Base-by-base conservation (phyloP, 2,888 invertebrate genomes). In the Epiblema foenella region DNA sequence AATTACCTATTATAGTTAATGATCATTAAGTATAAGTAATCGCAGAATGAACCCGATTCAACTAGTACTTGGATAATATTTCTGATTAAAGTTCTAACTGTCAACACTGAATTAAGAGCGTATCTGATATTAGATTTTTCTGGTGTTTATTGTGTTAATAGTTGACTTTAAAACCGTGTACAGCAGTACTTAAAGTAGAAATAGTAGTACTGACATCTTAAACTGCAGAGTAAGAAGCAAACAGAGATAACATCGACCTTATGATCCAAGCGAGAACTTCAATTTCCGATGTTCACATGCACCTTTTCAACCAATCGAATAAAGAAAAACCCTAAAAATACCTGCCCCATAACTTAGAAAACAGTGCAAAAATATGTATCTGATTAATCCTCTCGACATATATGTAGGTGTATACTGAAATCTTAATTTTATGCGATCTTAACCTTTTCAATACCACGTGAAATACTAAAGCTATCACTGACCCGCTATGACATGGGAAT, bases 61-160 rank as follows among this genome's bases (percentile, higher is more conserved):
- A 56, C n/a, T n/a, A 54, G 54, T 15, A 8, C n/a, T 54, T 3
- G 1, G 8, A 4, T 12, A 24, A 12, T 1, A 7, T 54, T 15
- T 2, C 24, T 54, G 54, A 57, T 57, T 33, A 62, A 49, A 17
- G 62, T 29, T 58, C 49, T 49, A 33, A 58, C 33, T 46, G 49
- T 24, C 15, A 46, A 7, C 51, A 62, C 1, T 20, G 33, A 29
- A 10, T 42, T 17, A 18, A 46, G 42, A 42, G 29, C 15, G n/a
- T n/a, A n/a, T 18, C 18, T 60, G 10, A 39, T n/a, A 66, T 57
- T 46, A 66, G 46, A 49, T 49, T 58, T 33, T 33, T 57, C 57
- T 66, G 57, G 49, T 49, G 0, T 20, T 46, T 49, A 33, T 52
- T 52, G 18, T 37, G 24, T 24, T 24, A 24, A 18, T 29, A 17